Evolutionary conservation across 2,888 invertebrate species (phyloP), one percentile per base, ranked within the genome.

Genomic region (Quadroppia sp.): DNA sequence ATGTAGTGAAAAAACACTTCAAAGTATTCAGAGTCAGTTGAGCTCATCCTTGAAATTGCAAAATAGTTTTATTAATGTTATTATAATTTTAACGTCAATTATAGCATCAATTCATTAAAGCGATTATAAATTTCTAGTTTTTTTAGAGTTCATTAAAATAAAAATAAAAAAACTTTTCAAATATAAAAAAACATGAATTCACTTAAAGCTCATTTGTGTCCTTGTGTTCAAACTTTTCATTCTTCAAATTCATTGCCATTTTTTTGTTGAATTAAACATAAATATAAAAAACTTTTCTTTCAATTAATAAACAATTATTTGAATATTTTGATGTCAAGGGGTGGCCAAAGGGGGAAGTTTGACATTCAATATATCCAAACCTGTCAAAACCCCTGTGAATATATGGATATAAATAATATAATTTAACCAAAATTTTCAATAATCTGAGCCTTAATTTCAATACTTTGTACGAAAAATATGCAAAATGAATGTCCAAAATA

Each of bases 21-120:
- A 69, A 69, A 42, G 36, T 40, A 36, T 64, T 20, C 61, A 69
- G 25, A 69, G 69, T 69, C 69, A 69, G 40, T 45, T 69, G 17
- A 42, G 42, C 69, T 42, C 69, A 69, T 40, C 69, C 9, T 42
- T 69, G 25, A 69, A 45, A n/a, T 69, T 36, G 25, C 9, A 45
- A 23, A 30, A 20, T 40, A 64, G 64, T 40, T 69, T 36, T 32
- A 2, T n/a, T 36, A 42, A 36, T 40, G n/a, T 42, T 9, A 67
- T 36, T 17, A 64, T 64, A 42, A 28, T 42, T 3, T 11, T 59
- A 53, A 17, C 53, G 1, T 4, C 32, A 20, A 36, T 64, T 20
- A 64, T 64, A 23, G 9, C 20, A 20, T 20, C 17, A 20, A 3
- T 64, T 64, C 45, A 45, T 59, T 2, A 59, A 30, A 28, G 28